Evolutionary conservation across 2,888 invertebrate genomes (phyloP).

Genomic region (Athripsodes cinereus): DNA sequence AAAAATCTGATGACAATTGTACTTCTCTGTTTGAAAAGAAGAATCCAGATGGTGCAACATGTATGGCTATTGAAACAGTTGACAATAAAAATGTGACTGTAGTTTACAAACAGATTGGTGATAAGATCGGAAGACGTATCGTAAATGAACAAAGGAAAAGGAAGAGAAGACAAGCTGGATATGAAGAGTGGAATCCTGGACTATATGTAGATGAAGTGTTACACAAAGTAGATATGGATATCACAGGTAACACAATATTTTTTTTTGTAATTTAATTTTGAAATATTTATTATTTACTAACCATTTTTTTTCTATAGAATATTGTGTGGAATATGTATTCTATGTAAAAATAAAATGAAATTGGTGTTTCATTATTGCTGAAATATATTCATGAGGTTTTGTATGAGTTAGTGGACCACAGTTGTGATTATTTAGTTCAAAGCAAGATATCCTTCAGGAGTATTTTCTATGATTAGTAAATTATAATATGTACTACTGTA

Average conservation of each 20-base stretch:
- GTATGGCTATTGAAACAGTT: slow-evolving; percentile 17
- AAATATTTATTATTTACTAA: no score
- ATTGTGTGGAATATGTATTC: no score
- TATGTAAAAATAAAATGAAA: no score
- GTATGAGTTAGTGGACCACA: no score
- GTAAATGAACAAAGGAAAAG: slow-evolving; percentile 29
- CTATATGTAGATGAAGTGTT: slow-evolving; percentile 57
- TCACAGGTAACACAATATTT: slow-evolving; percentile 45
- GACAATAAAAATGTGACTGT: slow-evolving; percentile 28
- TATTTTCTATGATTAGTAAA: no score
- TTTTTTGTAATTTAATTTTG: no score
- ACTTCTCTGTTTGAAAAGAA: slow-evolving; percentile 16
- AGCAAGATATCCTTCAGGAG: no score
- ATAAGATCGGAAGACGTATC: slow-evolving; percentile 34
- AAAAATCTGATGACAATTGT: slow-evolving; percentile 2
- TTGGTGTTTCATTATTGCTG: no score
- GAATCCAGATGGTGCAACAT: slow-evolving; percentile 8
- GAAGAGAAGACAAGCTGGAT: slow-evolving; percentile 9
- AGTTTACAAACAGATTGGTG: slow-evolving; percentile 33
- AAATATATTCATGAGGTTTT: no score
- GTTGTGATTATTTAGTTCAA: no score
- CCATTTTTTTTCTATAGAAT: no score
- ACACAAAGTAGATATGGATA: slow-evolving; percentile 60
- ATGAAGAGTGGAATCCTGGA: slow-evolving; percentile 46
- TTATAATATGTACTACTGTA: no score